phyloP scores from a whole-genome alignment of 1,140 invertebrate genomes.

The Drosophila miranda region DNA sequence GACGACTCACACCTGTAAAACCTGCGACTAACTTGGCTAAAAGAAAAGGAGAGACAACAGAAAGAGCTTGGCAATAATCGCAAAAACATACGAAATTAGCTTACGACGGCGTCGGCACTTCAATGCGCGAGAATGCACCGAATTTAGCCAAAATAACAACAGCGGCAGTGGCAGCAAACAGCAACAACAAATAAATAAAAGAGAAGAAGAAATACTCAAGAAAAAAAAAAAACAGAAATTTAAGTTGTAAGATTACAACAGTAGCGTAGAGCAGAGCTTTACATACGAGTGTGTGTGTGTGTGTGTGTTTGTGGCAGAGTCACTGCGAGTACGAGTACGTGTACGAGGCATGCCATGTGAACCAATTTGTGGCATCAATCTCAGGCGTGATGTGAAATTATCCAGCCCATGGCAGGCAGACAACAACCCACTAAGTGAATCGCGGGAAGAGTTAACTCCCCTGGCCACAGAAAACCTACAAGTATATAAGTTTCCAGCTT shows the following conservation, averaged over 20 bases:
- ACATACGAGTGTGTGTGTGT: background rate
- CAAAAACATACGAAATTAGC: conserved; percentile 69
- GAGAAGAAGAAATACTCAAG: conserved; percentile 9
- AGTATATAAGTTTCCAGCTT: background rate
- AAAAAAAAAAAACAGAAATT: conserved; percentile 76
- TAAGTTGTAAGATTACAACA: conserved; percentile 76
- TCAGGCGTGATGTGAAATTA: conserved; percentile 80
- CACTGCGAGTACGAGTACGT: background rate
- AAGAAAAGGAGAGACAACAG: conserved; percentile 41
- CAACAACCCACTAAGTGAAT: conserved; percentile 22
- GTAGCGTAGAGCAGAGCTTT: conserved; percentile 22
- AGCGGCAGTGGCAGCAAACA: background rate
- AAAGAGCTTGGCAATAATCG: conserved; percentile 67
- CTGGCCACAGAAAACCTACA: background rate
- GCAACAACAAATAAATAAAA: conserved; percentile 23
- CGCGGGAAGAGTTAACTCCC: conserved; percentile 24
- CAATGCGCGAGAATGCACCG: conserved; percentile 72
- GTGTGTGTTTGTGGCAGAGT: background rate
- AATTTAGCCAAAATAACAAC: conserved; percentile 62
- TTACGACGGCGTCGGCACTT: conserved; percentile 48
- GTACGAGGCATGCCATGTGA: conserved; percentile 70
- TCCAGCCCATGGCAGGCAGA: conserved; percentile 31
- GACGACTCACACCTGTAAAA: conserved; percentile 20
- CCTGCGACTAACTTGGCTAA: conserved; percentile 32
- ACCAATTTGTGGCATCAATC: conserved; percentile 82